Evolutionary conservation across 2,888 invertebrate species (phyloP).

Genomic region (Melinopterus prodromus): DNA sequence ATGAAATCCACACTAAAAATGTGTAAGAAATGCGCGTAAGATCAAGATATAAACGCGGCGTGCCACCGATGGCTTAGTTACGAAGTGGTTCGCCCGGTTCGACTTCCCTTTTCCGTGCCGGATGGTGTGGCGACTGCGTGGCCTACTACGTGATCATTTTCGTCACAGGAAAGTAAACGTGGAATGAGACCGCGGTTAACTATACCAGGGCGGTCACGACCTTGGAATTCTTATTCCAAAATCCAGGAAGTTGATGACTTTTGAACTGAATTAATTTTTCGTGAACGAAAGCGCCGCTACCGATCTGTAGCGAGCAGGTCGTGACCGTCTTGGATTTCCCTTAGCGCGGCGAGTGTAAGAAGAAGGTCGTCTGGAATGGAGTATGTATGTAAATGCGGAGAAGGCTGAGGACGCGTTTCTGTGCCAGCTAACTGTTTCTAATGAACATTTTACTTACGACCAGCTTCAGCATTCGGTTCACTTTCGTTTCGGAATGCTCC

Average conservation of each 20-base stretch:
- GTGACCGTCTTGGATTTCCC: background rate
- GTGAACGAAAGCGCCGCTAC: background rate
- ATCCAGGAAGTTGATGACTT: background rate
- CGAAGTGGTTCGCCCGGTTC: no score
- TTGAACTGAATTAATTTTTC: background rate
- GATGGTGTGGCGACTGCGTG: slow-evolving; percentile 39
- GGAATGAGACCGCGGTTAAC: background rate
- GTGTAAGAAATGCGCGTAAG: no score
- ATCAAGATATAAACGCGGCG: no score
- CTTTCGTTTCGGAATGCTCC: background rate
- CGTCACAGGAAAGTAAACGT: slow-evolving; percentile 47
- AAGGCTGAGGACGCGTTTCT: background rate
- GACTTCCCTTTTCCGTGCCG: slow-evolving; percentile 44
- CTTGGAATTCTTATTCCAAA: background rate
- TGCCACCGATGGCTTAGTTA: no score
- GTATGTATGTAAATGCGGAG: background rate
- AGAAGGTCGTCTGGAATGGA: background rate
- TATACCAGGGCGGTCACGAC: background rate
- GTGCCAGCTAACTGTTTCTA: background rate
- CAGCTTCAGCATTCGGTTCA: background rate
- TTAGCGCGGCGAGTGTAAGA: background rate
- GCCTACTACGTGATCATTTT: slow-evolving; percentile 46
- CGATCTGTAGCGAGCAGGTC: background rate
- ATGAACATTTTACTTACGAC: background rate
- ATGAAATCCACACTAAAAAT: no score